Conservation (phyloP, 2,888 invertebrate species). For the Philhelius pedissequus region DNA sequence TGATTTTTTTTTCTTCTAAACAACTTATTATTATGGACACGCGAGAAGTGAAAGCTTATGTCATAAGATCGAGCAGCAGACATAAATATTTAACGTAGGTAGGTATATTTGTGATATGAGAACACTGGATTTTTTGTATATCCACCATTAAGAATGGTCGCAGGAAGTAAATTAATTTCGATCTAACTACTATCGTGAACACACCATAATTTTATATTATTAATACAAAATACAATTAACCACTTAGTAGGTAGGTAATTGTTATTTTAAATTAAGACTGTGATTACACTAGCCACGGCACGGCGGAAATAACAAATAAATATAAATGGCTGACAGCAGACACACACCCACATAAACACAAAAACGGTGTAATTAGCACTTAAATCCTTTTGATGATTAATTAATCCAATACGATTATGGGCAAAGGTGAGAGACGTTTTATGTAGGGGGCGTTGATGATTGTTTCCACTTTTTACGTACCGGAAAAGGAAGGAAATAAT, state of each 20-base stretch:
- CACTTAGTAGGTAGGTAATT: conserved; percentile 62
- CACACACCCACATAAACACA: not conserved
- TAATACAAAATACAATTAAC: conserved; percentile 43
- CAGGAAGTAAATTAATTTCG: conserved; percentile 9
- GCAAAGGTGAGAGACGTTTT: not conserved
- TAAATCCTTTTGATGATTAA: conserved; percentile 63
- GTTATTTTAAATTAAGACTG: conserved; percentile 60
- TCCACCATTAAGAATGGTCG: conserved; percentile 1
- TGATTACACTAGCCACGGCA: conserved; percentile 28
- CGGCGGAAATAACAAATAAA: conserved; percentile 21
- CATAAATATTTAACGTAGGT: too few relatives aligned
- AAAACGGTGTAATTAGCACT: conserved; percentile 56
- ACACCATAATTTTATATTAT: not conserved
- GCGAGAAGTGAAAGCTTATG: conserved; percentile 60
- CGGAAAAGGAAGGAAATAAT: conserved; percentile 3
- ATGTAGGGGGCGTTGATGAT: conserved; percentile 9
- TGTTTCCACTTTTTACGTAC: not conserved
- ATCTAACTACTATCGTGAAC: conserved; percentile 1
- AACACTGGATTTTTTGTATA: conserved; percentile 17
- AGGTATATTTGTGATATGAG: conserved; percentile 27
- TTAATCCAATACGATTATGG: conserved; percentile 60
- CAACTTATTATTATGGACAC: conserved; percentile 14
- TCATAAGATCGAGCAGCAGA: conserved; percentile 2
- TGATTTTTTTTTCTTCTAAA: not conserved
- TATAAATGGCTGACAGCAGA: conserved; percentile 34